Evolutionary conservation across 1,140 invertebrate species (phyloP), one percentile per base, ranked within the genome.

Genomic region (Drosophila parvula): DNA sequence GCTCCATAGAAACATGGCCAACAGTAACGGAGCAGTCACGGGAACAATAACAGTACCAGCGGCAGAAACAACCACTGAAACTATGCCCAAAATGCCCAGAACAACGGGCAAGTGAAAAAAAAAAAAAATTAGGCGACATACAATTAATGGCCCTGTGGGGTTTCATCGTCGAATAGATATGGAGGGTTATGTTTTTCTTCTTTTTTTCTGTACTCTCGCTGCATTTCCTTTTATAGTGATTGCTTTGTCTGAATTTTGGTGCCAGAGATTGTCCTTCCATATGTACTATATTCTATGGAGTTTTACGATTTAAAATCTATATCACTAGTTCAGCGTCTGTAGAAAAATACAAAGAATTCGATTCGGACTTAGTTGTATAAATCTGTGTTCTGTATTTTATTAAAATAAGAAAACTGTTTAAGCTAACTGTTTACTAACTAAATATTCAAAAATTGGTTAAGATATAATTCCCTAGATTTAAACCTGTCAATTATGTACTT

Each of bases 61-160:
- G 34, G 18, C 51, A 55, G 51, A 27, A 55, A 53, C 61, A 53
- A 36, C 41, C 38, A 53, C 45, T 77, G 73, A 64, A 76, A 76
- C 73, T 76, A 65, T 76, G 48, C 41, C 60, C 55, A 41, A 76
- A 76, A 76, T 82, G 60, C 60, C 32, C 51, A 65, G 43, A 50
- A 82, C 51, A 78, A 78, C 68, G 59, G 50, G 45, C 38, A 51
- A 68, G 56, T 62, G 59, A 59, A 68, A 34, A 74, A 47, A 65
- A 51, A 47, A 63, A 73, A 74, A 70, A 74, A 74, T 67, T 82
- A 88, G 79, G 62, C 83, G 80, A 65, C 83, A 74, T 60, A 88
- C 84, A 88, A 88, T 88, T 88, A 88, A 88, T 88, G 83, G 83
- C 83, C 73, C 84, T 89, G 80, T 78, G 80, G 83, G 83, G 84